Evolutionary conservation across 2,113 vertebrate genomes (phyloP).

Genomic region (Cynopterus brachyotis): DNA sequence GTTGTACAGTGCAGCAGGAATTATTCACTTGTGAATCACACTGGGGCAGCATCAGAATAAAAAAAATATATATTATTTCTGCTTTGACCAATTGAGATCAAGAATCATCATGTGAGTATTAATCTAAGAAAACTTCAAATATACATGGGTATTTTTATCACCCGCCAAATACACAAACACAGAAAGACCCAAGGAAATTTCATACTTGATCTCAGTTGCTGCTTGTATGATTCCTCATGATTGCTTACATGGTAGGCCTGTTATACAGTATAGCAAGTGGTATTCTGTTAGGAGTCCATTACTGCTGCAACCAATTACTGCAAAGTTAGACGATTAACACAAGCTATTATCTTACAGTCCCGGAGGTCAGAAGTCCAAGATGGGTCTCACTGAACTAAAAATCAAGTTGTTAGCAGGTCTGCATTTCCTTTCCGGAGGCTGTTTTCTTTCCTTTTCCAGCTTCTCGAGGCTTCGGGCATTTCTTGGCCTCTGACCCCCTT

Average conservation of each 20-base stretch:
- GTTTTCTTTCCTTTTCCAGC: neutral
- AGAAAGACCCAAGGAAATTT: neutral
- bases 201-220: neutral
- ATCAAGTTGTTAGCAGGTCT: neutral
- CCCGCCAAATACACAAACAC: conserved; percentile 32
- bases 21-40: neutral
- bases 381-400: neutral
- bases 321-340: neutral
- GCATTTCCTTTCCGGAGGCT: neutral
- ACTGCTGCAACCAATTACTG: neutral
- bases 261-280: neutral
- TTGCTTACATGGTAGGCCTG: neutral
- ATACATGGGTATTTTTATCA: neutral
- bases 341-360: neutral
- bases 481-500: neutral
- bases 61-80: neutral
- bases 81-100: conserved; percentile 37
- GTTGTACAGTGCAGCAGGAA: neutral
- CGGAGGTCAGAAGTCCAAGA: neutral
- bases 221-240: neutral
- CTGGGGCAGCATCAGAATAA: neutral
- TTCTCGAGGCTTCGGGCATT: neutral
- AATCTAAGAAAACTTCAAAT: conserved; percentile 54
- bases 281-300: neutral
- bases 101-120: conserved; percentile 43